Percentiles rank a stretch among this genome's conserved stretches.
Conservation (phyloP, 2,113 vertebrate genomes). For the Abramis brama region DNA sequence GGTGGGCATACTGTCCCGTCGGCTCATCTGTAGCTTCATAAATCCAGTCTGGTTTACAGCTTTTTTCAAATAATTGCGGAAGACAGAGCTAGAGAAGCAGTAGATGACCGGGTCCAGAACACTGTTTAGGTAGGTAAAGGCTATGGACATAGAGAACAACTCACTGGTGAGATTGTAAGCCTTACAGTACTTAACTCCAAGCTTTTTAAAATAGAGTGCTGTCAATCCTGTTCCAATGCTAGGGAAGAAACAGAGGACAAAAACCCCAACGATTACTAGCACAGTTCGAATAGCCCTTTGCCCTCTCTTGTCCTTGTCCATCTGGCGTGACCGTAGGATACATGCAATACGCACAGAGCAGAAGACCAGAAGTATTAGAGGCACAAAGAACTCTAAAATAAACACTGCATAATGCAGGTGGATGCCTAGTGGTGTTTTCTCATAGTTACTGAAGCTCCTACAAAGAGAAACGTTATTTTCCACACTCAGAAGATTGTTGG, state of each 20-base stretch:
- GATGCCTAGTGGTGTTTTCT: constrained; percentile 43
- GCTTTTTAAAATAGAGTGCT: constrained; percentile 41
- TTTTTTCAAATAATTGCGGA: constrained; percentile 67
- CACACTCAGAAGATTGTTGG: constrained; percentile 59
- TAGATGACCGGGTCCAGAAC: constrained; percentile 77
- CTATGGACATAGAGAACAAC: constrained; percentile 72
- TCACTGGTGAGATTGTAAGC: constrained; percentile 64
- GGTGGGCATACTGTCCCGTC: constrained; percentile 18
- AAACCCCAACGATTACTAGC: constrained; percentile 61
- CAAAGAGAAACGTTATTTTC: constrained; percentile 59
- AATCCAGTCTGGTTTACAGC: constrained; percentile 44
- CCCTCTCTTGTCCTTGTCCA: constrained; percentile 46
- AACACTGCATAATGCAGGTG: constrained; percentile 58
- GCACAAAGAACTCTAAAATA: constrained; percentile 49
- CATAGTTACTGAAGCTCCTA: constrained; percentile 73
- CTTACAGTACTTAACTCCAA: constrained; percentile 21
- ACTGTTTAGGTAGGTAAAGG: constrained; percentile 78
- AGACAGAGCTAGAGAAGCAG: constrained; percentile 77
- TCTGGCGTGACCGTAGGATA: constrained; percentile 22
- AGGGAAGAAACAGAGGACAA: constrained; percentile 73
- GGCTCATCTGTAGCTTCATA: constrained; percentile 18
- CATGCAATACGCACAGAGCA: constrained; percentile 46
- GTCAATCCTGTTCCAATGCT: constrained; percentile 65
- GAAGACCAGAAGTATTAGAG: constrained; percentile 45
- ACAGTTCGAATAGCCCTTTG: constrained; percentile 70